Evolutionary conservation across 2,113 vertebrate genomes (phyloP).

Genomic region (Irena cyanogastra): DNA sequence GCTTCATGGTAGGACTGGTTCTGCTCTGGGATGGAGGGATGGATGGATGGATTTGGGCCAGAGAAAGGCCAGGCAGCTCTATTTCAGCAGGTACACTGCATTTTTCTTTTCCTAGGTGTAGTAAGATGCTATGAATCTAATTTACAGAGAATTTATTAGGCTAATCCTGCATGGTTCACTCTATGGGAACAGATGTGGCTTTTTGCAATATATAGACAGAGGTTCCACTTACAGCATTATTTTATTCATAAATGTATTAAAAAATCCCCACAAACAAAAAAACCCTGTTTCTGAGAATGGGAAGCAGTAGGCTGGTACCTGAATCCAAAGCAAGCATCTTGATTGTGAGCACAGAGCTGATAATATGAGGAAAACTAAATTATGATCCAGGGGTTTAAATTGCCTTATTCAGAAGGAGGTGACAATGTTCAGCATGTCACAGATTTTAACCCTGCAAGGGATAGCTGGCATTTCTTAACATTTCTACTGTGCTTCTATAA

Average conservation of each 20-base stretch:
- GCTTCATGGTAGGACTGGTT: neutral
- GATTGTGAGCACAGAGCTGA: neutral
- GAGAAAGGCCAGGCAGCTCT: neutral
- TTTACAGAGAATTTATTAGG: neutral
- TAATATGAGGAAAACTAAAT: neutral
- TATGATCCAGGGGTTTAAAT: neutral
- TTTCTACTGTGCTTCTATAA: neutral
- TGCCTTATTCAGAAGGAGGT: neutral
- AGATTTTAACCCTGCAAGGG: neutral
- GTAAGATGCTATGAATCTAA: neutral
- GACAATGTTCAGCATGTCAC: neutral
- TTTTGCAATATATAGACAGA: neutral
- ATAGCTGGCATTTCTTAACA: neutral
- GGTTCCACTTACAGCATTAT: neutral
- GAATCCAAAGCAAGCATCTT: neutral
- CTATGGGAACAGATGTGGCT: neutral
- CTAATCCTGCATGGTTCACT: neutral
- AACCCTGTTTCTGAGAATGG: neutral
- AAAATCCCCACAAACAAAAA: neutral
- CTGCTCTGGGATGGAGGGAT: neutral
- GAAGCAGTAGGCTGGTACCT: neutral
- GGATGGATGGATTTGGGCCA: neutral
- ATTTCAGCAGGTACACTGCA: neutral
- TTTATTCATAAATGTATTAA: neutral
- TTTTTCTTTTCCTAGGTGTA: neutral